Conservation (phyloP, 2,888 invertebrate genomes). For the Herminia tarsipennalis region DNA sequence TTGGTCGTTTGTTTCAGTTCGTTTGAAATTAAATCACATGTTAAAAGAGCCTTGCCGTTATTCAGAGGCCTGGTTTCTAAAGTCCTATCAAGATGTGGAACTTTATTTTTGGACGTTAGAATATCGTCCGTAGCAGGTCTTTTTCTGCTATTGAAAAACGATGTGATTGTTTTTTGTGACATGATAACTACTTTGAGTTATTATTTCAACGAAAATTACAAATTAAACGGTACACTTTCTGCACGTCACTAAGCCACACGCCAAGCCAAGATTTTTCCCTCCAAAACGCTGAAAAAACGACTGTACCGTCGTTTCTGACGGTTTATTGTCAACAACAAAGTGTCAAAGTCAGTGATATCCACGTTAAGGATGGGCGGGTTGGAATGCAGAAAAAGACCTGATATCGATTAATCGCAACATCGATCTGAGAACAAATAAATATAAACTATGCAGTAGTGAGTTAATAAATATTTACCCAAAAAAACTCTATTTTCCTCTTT, state of each 20-base stretch:
- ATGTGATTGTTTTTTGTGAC: constrained; percentile 92
- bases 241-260: background rate
- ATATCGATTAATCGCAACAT: too few relatives aligned
- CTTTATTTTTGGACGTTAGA: constrained; percentile 82
- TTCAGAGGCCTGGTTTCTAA: constrained; percentile 54
- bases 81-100: constrained; percentile 62
- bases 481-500: too few relatives aligned
- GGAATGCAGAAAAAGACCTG: too few relatives aligned
- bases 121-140: constrained; percentile 89
- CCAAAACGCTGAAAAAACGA: constrained; percentile 45
- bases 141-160: constrained; percentile 91
- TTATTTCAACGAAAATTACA: too few relatives aligned
- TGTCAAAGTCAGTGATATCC: too few relatives aligned
- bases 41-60: constrained; percentile 42
- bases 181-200: constrained; percentile 66
- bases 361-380: too few relatives aligned
- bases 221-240: too few relatives aligned
- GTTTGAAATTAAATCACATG: constrained; percentile 28
- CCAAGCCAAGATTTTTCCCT: constrained; percentile 42
- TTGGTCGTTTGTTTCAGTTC: constrained; percentile 25
- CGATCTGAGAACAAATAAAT: too few relatives aligned
- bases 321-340: too few relatives aligned
- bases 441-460: too few relatives aligned
- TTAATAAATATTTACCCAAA: too few relatives aligned
- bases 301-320: too few relatives aligned